Base-by-base conservation (phyloP, 2,888 invertebrate species). In the Latrodectus elegans region DNA sequence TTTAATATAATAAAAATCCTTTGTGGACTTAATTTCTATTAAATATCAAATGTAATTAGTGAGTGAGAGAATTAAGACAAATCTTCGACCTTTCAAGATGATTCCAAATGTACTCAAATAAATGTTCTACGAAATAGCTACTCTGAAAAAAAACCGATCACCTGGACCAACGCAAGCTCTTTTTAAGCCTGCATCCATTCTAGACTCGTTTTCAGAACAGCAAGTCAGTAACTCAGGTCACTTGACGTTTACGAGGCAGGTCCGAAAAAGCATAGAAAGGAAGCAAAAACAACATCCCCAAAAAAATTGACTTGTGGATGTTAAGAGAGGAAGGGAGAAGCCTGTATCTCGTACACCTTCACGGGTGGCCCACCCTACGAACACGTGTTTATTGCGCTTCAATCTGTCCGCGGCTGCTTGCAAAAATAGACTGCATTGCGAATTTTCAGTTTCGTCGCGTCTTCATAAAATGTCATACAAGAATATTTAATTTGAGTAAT, bases 161-260 rank as follows among this genome's bases (percentile, higher is more conserved):
- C 17, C 67, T 67, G 14, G 11, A n/a, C 17, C 15, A 67, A 8
- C 67, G 67, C 55, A 11, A 14, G 55, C 15, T 1, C 15, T 51
- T 52, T 52, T 65, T 52, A 67, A 81, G 72, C 73, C 81, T 74
- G 67, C 73, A 73, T 81, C 81, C 81, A 81, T 73, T 81, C 81
- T 71, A 14, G 64, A 72, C 71, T 79, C 72, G 79, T 72, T 72
- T 72, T 49, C 64, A 14, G 79, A 55, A 15, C 79, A 9, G 67
- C 60, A 55, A 73, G 68, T 74, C 73, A 53, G 79, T 85, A 85
- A 79, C 70, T 85, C 64, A 55, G 22, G 14, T 17, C 51, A 68
- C 60, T 51, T 74, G 84, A 85, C 84, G 26, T 85, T 85, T 85
- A 85, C 79, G 84, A 84, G 64, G n/a, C 72, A 55, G 55, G 71